phyloP scores from a whole-genome alignment of 2,888 invertebrate genomes.

The Polylopha cassiicola region DNA sequence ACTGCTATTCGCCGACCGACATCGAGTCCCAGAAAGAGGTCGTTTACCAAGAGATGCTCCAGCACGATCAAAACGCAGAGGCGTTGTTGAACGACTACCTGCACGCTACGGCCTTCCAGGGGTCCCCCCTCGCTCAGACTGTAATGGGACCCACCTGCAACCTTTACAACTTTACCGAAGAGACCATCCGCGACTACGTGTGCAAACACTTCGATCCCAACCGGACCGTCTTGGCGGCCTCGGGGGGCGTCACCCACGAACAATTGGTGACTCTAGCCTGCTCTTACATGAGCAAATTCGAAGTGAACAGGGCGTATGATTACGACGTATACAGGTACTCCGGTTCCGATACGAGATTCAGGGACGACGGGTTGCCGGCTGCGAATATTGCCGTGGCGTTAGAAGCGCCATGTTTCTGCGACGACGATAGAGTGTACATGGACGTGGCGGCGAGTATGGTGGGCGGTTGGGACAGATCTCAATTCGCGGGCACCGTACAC shows the following conservation, averaged over 20 bases:
- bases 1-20: slow-evolving; percentile 56
- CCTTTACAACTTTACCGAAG: slow-evolving; percentile 75
- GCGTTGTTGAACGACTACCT: slow-evolving; percentile 58
- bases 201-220: slow-evolving; percentile 90
- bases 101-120: slow-evolving; percentile 63
- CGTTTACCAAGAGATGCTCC: slow-evolving; percentile 52
- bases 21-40: slow-evolving; percentile 50
- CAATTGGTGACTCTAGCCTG: slow-evolving; percentile 86
- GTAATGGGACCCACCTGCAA: slow-evolving; percentile 83
- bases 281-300: slow-evolving; percentile 81
- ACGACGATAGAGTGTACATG: slow-evolving; percentile 92
- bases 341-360: slow-evolving; percentile 89
- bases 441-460: slow-evolving; percentile 95
- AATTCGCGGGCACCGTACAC: slow-evolving; percentile 89
- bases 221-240: slow-evolving; percentile 93
- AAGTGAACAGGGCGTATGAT: too few relatives aligned
- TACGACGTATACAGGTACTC: slow-evolving; percentile 87
- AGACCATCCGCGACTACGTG: slow-evolving; percentile 87
- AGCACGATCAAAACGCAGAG: slow-evolving; percentile 47
- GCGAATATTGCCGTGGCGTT: slow-evolving; percentile 94
- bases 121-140: slow-evolving; percentile 54
- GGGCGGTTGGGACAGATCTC: slow-evolving; percentile 93
- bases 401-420: slow-evolving; percentile 93
- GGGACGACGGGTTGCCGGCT: slow-evolving; percentile 92
- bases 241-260: slow-evolving; percentile 93